phyloP scores from a whole-genome alignment of 2,113 vertebrate genomes.

The Rattus rattus region DNA sequence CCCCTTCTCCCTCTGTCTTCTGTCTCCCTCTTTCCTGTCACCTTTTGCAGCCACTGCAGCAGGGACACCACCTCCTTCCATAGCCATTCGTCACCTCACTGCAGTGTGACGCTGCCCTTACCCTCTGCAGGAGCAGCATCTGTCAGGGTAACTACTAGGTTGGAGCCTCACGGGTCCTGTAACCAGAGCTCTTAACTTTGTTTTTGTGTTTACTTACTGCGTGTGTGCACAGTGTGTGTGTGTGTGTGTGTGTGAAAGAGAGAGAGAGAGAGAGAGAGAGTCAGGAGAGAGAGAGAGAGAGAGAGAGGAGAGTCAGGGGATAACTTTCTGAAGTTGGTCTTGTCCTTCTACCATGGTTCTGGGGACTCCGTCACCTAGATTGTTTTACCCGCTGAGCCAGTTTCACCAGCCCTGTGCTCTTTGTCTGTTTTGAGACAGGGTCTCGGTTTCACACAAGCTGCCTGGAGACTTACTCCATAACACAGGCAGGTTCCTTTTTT shows the following conservation, averaged over 20 bases:
- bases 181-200: not conserved
- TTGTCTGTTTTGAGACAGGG: not conserved
- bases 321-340: not conserved
- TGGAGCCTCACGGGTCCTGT: not conserved
- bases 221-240: not conserved
- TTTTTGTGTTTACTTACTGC: not conserved
- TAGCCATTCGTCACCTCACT: not conserved
- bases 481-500: too few species aligned
- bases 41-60: too few species aligned
- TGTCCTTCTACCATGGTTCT: not conserved
- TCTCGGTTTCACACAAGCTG: not conserved
- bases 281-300: too few species aligned
- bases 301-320: not conserved
- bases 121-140: not conserved
- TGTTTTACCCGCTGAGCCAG: not conserved
- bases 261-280: too few species aligned
- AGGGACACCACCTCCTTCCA: not conserved
- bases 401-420: not conserved
- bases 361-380: not conserved
- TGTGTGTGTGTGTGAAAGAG: too few species aligned
- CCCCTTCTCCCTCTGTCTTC: not conserved
- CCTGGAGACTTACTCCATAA: not conserved
- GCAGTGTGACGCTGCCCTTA: not conserved
- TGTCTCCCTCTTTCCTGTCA: not conserved
- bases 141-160: not conserved